Evolutionary conservation across 2,113 vertebrate genomes (phyloP).

Genomic region (Erythrolamprus reginae): DNA sequence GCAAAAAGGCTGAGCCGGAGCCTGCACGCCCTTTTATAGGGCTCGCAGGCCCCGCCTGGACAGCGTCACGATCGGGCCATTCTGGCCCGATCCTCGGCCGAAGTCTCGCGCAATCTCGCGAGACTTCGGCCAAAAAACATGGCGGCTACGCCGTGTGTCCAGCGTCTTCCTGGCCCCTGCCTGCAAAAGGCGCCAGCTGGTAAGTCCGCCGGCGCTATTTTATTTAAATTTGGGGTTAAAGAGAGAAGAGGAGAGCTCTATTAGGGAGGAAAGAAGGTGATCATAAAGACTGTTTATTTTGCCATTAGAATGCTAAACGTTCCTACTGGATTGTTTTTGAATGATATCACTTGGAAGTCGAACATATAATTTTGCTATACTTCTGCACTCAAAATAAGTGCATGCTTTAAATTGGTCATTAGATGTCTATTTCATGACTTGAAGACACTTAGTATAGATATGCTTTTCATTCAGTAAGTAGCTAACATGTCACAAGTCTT

Average conservation of each 20-base stretch:
- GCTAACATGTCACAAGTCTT: not conserved
- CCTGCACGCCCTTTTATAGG: too few species aligned
- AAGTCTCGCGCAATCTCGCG: too few species aligned
- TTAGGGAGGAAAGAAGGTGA: conserved; percentile 18
- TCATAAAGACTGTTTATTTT: not conserved
- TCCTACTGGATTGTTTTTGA: conserved; percentile 13
- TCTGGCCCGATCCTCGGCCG: too few species aligned
- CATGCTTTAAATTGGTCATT: not conserved
- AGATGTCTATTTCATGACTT: not conserved
- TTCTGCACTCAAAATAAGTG: not conserved
- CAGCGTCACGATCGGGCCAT: too few species aligned
- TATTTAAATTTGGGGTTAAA: conserved; percentile 33
- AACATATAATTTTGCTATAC: conserved; percentile 13
- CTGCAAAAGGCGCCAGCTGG: too few species aligned
- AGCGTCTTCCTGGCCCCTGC: too few species aligned
- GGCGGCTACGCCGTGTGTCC: too few species aligned
- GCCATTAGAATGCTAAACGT: conserved; percentile 22
- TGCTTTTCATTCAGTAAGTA: not conserved
- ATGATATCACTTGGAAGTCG: conserved; percentile 14
- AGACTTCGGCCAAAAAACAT: too few species aligned
- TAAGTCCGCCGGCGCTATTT: too few species aligned
- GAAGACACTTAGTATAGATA: not conserved
- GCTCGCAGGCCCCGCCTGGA: too few species aligned
- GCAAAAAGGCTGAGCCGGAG: too few species aligned
- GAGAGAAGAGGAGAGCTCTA: conserved; percentile 42